A percentile compares a stretch with the other conserved stretches of the same genome.
Evolutionary conservation across 2,797 vertebrate genomes (phyloP).

Genomic region (Lepidocolaptes lacrymiger): DNA sequence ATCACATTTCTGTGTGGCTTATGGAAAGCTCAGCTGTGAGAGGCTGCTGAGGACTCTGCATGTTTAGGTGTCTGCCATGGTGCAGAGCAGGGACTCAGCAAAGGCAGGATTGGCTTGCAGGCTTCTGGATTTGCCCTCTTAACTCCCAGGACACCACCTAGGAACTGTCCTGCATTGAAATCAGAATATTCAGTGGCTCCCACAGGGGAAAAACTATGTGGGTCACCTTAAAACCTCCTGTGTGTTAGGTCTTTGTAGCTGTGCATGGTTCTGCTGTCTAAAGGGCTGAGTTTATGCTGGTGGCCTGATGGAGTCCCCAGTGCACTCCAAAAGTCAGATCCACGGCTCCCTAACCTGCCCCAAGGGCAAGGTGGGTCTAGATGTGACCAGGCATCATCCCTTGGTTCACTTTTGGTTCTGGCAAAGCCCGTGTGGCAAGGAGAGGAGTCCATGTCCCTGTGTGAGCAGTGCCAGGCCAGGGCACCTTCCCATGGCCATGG

Average conservation of each 20-base stretch:
- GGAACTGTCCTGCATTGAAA: not conserved
- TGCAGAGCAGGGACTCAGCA: not conserved
- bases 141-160: not conserved
- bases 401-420: not conserved
- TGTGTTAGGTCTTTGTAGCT: not conserved
- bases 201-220: not conserved
- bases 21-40: not conserved
- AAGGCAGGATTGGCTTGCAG: not conserved
- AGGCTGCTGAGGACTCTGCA: not conserved
- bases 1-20: not conserved
- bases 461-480: not conserved
- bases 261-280: not conserved
- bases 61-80: not conserved
- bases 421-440: not conserved
- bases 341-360: not conserved
- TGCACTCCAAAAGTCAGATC: not conserved
- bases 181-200: not conserved
- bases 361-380: not conserved
- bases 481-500: not conserved
- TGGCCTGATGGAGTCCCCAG: not conserved
- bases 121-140: not conserved
- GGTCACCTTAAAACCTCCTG: not conserved
- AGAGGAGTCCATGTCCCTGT: not conserved
- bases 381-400: fast-evolving
- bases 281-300: not conserved